A percentile compares a stretch with the other conserved stretches of the same genome.
Evolutionary conservation across 2,113 vertebrate species (phyloP).

Genomic region (Phalacrocorax pelagicus): DNA sequence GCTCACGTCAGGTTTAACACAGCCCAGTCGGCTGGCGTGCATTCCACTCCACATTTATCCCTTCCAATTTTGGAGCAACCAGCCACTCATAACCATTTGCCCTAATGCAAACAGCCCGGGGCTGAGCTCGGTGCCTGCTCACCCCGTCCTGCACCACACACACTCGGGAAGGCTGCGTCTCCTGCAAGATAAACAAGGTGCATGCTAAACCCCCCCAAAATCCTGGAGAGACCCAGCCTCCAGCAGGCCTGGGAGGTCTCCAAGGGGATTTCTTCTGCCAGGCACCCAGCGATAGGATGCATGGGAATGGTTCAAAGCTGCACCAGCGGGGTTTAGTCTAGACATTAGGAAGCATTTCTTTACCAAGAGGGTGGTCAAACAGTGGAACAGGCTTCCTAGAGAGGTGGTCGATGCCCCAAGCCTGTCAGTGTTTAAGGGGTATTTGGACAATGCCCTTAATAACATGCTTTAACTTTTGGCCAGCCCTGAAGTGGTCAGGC

Average conservation of each 20-base stretch:
- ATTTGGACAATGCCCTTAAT: not conserved
- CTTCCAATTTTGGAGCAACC: not conserved
- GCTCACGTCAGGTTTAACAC: not conserved
- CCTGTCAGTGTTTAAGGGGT: not conserved
- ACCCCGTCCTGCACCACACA: rapidly evolving
- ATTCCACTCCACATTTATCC: not conserved
- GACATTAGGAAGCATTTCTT: not conserved
- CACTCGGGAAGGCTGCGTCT: not conserved
- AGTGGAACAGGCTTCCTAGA: not conserved
- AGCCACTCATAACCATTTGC: not conserved
- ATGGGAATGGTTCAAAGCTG: not conserved
- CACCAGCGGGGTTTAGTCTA: rapidly evolving
- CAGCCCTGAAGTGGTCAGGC: not conserved
- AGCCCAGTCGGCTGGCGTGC: not conserved
- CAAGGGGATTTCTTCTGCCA: not conserved
- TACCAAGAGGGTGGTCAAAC: not conserved
- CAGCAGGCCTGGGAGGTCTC: not conserved
- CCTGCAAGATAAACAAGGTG: not conserved
- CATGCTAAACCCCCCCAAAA: not conserved
- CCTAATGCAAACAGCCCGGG: not conserved
- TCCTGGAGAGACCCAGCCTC: not conserved
- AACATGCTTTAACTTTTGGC: not conserved
- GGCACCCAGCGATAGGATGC: not conserved
- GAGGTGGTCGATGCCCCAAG: not conserved
- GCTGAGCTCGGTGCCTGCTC: not conserved